Conservation (phyloP, 2,888 invertebrate species). For the Flexamia atlantica region DNA sequence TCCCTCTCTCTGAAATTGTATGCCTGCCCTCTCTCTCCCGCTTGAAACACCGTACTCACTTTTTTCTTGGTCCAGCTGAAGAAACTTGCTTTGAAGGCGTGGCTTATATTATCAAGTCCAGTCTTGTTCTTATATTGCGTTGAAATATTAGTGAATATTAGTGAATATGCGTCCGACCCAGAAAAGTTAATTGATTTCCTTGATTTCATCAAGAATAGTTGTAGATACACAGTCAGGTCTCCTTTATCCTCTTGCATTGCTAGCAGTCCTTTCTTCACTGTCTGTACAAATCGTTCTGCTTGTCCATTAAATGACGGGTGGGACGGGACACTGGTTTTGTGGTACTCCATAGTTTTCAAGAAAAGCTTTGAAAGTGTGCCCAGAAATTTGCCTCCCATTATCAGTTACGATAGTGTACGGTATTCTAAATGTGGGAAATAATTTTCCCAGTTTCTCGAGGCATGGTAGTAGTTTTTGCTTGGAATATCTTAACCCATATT, state of each 20-base stretch:
- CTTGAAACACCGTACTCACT: background rate
- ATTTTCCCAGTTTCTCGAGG: conserved; percentile 62
- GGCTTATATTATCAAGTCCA: background rate
- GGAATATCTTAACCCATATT: conserved; percentile 69
- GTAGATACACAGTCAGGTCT: background rate
- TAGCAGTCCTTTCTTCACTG: conserved; percentile 13
- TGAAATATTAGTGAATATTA: conserved; percentile 6
- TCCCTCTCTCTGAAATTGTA: background rate
- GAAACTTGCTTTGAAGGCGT: background rate
- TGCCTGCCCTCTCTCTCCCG: conserved; percentile 16
- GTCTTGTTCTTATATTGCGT: background rate
- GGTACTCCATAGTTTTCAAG: background rate
- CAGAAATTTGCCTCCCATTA: conserved; percentile 69
- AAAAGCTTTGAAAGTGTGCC: background rate
- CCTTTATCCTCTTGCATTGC: conserved; percentile 12
- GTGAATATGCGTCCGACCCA: background rate
- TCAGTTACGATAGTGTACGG: conserved; percentile 67
- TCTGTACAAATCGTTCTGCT: conserved; percentile 49
- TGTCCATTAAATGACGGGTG: conserved; percentile 26
- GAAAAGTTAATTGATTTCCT: background rate
- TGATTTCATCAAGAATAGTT: conserved; percentile 15
- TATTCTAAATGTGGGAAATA: conserved; percentile 66
- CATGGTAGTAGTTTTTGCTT: conserved; percentile 65
- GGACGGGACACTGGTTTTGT: background rate
- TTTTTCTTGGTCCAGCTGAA: background rate